Base-by-base conservation (phyloP, 2,113 vertebrate genomes). In the Apus apus region DNA sequence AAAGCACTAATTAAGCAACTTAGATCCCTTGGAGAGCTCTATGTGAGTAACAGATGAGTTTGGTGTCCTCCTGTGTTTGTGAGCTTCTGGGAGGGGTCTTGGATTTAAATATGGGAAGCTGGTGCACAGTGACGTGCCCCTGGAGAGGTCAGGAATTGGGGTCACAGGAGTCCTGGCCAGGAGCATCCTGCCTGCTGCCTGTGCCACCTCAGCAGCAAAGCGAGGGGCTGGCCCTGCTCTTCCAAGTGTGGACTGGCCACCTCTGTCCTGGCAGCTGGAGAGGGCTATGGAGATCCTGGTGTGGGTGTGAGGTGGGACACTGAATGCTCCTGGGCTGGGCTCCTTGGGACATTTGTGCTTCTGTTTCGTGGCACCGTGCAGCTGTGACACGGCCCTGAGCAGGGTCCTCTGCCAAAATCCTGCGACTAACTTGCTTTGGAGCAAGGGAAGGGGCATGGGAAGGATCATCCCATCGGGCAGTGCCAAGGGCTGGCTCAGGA, bases 41-140 rank as follows among this genome's bases (percentile, higher is more conserved):
- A 38, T 67, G 92, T 85, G 95, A 93, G 94, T 94, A 93, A 88
- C 18, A 65, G 51, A 74, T 58, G 95, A 89, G 68, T 15, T 66
- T 8, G 1, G 65, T 62, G 65, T 53, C 56, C 58, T 89, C 84
- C 72, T 51, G 85, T 34, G 0, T 94, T 89, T 87, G 90, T 34
- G 79, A 93, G 96, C 95, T 96, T 78, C 81, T 26, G 95, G 95
- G 93, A 96, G 94, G 62, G 76, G 51, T 61, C 93, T 88, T 0
- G 5, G 45, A 1, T 65, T n/a, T 8, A 18, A 29, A 5, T 0
- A 1, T 51, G 82, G 54, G 82, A 71, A 46, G 76, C 23, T 11
- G 64, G 29, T 25, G 68, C 36, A 2, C 40, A 6, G 64, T 2
- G 0, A 22, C 4, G 1, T 66, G 70, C 22, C 26, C 20, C 2